Conservation (phyloP, 2,113 vertebrate genomes). For the Colossoma macropomum region DNA sequence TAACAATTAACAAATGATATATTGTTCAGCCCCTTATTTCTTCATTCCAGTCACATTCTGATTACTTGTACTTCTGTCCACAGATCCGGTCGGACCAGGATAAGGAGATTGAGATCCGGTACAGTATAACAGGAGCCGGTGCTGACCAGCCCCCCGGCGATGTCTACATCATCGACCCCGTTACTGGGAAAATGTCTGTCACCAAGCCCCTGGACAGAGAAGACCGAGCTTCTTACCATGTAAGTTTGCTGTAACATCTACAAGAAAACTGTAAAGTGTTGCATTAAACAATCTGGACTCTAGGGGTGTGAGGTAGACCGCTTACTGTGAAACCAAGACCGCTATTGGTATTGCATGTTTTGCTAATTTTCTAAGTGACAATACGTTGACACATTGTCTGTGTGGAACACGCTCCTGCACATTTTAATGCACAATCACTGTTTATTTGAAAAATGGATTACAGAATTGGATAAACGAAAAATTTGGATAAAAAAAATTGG, state of each 20-base stretch:
- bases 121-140: slow-evolving; percentile 94
- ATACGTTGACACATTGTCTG: too few species aligned
- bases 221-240: slow-evolving; percentile 93
- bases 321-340: too few species aligned
- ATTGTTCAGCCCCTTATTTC: neutral
- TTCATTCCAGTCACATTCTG: neutral
- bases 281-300: neutral
- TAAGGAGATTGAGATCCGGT: slow-evolving; percentile 92
- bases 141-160: slow-evolving; percentile 96
- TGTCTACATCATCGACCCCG: slow-evolving; percentile 95
- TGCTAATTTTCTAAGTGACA: too few species aligned
- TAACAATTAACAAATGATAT: too few species aligned
- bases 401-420: too few species aligned
- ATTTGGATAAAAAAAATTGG: too few species aligned
- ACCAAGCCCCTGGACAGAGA: slow-evolving; percentile 95
- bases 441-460: too few species aligned
- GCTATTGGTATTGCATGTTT: too few species aligned
- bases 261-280: neutral
- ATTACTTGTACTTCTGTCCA: neutral
- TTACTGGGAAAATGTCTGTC: slow-evolving; percentile 96
- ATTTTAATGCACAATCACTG: too few species aligned
- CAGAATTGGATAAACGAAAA: too few species aligned
- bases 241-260: slow-evolving; percentile 70
- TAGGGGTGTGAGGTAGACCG: neutral
- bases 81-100: slow-evolving; percentile 99